Evolutionary conservation across 2,888 invertebrate genomes (phyloP).

Genomic region (Xestia c-nigrum): DNA sequence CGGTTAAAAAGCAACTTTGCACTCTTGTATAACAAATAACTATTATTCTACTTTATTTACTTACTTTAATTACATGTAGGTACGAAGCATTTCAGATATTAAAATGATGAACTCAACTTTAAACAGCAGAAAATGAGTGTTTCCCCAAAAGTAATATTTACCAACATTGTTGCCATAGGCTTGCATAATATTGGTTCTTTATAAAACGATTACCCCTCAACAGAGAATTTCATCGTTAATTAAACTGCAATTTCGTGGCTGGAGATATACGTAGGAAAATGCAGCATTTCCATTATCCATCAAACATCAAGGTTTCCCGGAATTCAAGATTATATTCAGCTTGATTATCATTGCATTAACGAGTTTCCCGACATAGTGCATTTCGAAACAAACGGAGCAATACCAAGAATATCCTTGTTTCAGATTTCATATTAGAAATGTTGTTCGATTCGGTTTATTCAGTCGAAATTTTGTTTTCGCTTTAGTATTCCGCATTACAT

Average conservation of each 20-base stretch:
- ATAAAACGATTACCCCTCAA: background rate
- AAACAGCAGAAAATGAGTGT: background rate
- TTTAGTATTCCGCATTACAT: conserved; percentile 66
- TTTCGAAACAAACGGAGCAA: conserved; percentile 44
- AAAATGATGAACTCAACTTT: background rate
- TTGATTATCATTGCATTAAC: conserved; percentile 24
- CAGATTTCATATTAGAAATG: conserved; percentile 57
- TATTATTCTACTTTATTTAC: background rate
- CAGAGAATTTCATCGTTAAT: conserved; percentile 10
- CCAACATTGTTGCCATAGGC: background rate
- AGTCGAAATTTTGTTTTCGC: conserved; percentile 68
- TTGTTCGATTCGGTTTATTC: conserved; percentile 61
- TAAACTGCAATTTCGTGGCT: background rate
- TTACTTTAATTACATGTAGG: background rate
- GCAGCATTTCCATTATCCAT: conserved; percentile 29
- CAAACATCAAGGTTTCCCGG: conserved; percentile 38
- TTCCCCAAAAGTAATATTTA: background rate
- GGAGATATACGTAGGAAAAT: conserved; percentile 22
- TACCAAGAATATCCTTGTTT: conserved; percentile 52
- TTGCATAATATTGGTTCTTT: background rate
- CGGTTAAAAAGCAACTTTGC: too few relatives aligned
- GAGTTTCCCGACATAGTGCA: conserved; percentile 28
- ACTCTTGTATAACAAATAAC: too few relatives aligned
- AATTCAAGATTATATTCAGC: conserved; percentile 33
- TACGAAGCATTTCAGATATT: background rate